Evolutionary conservation across 2,888 invertebrate species (phyloP).

Genomic region (Oxycera nigricornis): DNA sequence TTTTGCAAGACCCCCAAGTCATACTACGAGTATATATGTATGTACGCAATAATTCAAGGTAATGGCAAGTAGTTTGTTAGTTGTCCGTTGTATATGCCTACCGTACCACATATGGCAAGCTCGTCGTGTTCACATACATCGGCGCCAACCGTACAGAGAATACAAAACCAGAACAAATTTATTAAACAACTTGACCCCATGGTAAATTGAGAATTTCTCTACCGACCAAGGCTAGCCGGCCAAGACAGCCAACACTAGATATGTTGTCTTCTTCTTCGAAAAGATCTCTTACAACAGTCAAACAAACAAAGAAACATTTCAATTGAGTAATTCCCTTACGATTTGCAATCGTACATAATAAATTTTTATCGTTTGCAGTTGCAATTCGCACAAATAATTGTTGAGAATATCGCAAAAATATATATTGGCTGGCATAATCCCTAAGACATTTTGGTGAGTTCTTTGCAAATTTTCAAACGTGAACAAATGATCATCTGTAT

Average conservation of each 20-base stretch:
- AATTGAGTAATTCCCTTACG: constrained; percentile 25
- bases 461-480: no score
- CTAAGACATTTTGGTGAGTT: no score
- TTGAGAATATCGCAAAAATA: neutral
- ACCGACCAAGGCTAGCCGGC: neutral
- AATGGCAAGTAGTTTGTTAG: neutral
- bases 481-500: no score
- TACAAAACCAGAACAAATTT: constrained; percentile 13
- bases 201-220: constrained; percentile 1
- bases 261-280: constrained; percentile 1
- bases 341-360: constrained; percentile 11
- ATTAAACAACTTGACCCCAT: neutral
- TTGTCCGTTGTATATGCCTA: no score
- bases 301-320: constrained; percentile 4
- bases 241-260: neutral
- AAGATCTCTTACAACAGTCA: neutral
- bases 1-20: constrained; percentile 31
- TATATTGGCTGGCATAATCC: no score
- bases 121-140: neutral
- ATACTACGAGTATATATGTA: no score
- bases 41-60: constrained; percentile 29
- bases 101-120: neutral
- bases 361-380: neutral
- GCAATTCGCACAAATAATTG: neutral
- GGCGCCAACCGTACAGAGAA: neutral